Percentiles rank a stretch among this genome's conserved stretches.
Evolutionary conservation across 2,888 invertebrate genomes (phyloP).

Genomic region (Yponomeuta plumbellus): DNA sequence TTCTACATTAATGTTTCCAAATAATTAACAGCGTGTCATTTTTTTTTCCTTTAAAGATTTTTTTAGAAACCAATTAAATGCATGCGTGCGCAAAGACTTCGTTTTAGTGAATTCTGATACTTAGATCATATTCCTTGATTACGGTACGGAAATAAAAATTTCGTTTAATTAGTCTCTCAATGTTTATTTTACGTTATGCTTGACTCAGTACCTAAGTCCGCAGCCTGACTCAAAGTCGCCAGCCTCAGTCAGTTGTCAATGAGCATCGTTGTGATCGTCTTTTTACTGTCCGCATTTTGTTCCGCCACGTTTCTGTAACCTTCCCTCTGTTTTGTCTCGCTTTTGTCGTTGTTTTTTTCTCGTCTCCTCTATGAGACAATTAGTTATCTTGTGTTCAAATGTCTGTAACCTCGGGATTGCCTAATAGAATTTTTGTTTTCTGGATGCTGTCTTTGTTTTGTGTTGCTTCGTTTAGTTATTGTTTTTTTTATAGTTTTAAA

Average conservation of each 20-base stretch:
- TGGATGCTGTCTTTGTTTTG: not conserved
- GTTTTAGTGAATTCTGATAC: too few relatives aligned
- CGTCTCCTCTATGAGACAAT: slow-evolving; percentile 1
- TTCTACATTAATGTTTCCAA: too few relatives aligned
- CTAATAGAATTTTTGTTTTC: not conserved
- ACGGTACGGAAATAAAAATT: too few relatives aligned
- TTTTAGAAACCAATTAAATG: too few relatives aligned
- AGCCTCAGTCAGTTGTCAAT: slow-evolving; percentile 23
- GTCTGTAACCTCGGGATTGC: not conserved
- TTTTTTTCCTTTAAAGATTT: too few relatives aligned
- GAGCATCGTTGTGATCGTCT: slow-evolving; percentile 22
- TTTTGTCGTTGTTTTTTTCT: slow-evolving; percentile 14
- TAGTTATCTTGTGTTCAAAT: slow-evolving; percentile 9
- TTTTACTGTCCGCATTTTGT: slow-evolving; percentile 25
- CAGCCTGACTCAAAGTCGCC: slow-evolving; percentile 9
- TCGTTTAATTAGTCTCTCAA: too few relatives aligned
- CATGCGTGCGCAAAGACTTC: too few relatives aligned
- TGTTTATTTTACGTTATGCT: too few relatives aligned
- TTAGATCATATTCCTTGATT: too few relatives aligned
- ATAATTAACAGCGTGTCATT: too few relatives aligned
- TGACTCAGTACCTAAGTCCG: not conserved
- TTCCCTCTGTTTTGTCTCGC: slow-evolving; percentile 11
- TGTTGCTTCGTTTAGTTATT: not conserved
- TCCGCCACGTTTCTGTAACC: slow-evolving; percentile 25
- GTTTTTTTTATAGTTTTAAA: not conserved